A percentile compares a stretch with the other conserved stretches of the same genome.
These are phyloP conservation scores for Venusia cambrica DNA, from an alignment of 2,888 invertebrate species.

Conservation along the genomic window DNA sequence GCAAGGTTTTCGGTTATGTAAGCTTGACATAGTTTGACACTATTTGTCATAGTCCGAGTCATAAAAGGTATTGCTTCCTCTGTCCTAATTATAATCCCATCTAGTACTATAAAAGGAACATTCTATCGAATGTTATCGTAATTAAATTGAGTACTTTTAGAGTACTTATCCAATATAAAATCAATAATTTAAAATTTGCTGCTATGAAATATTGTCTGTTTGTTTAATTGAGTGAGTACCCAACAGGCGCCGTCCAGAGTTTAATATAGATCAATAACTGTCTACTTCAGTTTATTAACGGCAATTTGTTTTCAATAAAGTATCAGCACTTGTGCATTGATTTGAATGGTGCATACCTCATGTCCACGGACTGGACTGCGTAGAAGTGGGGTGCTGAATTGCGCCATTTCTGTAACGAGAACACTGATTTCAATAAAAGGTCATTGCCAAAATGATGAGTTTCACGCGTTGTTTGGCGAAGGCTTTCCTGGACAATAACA, in stretches of 20 bases:
- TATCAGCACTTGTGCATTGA: slow-evolving; percentile 38
- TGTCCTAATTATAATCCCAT: no score
- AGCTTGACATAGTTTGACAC: no score
- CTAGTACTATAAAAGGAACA: no score
- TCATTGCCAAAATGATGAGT: slow-evolving; percentile 10
- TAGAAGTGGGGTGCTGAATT: slow-evolving; percentile 73
- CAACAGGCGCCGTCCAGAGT: slow-evolving; percentile 50
- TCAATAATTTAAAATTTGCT: neutral
- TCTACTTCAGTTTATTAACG: slow-evolving; percentile 51
- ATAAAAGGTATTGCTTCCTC: no score
- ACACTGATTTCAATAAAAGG: slow-evolving; percentile 13
- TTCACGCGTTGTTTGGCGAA: no score
- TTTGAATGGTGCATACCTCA: slow-evolving; percentile 55
- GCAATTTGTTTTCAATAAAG: slow-evolving; percentile 59
- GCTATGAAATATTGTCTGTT: slow-evolving; percentile 26
- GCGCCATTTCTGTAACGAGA: slow-evolving; percentile 73
- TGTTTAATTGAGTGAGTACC: slow-evolving; percentile 51
- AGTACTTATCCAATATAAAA: no score
- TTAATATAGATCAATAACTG: slow-evolving; percentile 69
- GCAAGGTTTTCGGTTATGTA: no score
- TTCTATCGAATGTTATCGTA: no score
- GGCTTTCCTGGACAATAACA: slow-evolving; percentile 26
- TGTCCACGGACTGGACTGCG: slow-evolving; percentile 66
- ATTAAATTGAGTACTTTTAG: no score
- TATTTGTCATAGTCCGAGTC: no score